These are phyloP conservation scores for Electrona antarctica DNA, from an alignment of 2,113 vertebrate species.

Conservation along the genomic window DNA sequence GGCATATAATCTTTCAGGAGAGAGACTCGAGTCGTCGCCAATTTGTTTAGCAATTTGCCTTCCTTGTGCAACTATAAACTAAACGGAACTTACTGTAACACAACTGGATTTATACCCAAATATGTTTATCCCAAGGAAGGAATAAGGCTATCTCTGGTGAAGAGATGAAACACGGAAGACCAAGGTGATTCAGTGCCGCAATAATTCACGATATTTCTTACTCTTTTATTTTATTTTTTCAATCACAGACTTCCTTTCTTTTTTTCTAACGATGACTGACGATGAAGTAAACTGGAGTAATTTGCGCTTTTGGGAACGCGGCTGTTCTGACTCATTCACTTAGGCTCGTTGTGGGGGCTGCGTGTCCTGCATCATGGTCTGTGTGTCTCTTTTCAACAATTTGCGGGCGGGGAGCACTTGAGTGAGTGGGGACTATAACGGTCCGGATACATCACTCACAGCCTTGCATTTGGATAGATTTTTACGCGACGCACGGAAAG, in stretches of 20 bases:
- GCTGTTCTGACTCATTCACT: constrained; percentile 41
- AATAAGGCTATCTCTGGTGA: too few relatives aligned
- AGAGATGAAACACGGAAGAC: not conserved
- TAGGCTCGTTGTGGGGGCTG: not conserved
- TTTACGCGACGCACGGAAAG: too few relatives aligned
- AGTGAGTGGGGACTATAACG: too few relatives aligned
- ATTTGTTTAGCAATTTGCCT: too few relatives aligned
- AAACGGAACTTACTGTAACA: too few relatives aligned
- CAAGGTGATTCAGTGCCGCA: not conserved
- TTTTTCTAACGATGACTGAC: not conserved
- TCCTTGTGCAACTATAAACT: too few relatives aligned
- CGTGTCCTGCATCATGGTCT: not conserved
- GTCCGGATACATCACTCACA: too few relatives aligned
- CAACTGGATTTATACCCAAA: too few relatives aligned
- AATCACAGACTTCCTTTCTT: not conserved
- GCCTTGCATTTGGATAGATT: too few relatives aligned
- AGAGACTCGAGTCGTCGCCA: too few relatives aligned
- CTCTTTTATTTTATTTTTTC: not conserved
- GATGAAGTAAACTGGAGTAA: not conserved
- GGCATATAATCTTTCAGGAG: too few relatives aligned
- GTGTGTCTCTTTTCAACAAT: not conserved
- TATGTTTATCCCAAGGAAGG: too few relatives aligned
- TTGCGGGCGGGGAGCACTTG: constrained; percentile 1
- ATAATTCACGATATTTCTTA: not conserved
- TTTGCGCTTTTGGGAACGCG: constrained; percentile 3